Evolutionary conservation across 2,888 invertebrate genomes (phyloP), one percentile per base, ranked within the genome.

Genomic region (Spatulosminthurus flaviceps): DNA sequence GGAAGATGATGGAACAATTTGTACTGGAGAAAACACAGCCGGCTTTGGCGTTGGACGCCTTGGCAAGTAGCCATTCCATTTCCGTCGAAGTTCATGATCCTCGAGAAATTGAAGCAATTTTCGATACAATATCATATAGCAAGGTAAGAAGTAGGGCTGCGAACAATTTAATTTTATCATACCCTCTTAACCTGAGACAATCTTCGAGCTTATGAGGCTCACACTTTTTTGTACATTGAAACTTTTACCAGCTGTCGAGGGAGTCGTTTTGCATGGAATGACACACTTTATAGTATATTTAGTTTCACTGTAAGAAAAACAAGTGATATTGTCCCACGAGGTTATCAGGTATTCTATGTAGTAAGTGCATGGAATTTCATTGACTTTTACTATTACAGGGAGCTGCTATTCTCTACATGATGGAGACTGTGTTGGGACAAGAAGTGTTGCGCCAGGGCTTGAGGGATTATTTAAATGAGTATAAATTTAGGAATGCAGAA

Each of bases 101-200:
- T 16, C 88, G 90, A 51, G 92, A 92, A 87, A 92, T 93, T 85
- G 92, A 92, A 87, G 91, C 91, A 82, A 92, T 93, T 86, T 93
- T 93, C 88, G 93, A 93, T 87, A 91, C 92, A 74, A 93, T 93
- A 84, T 92, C 92, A 82, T 93, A 93, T 86, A 92, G 90, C 88
- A 93, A 93, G 89, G 92, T 91, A 87, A 60, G 41, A 28, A 61
- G n/a, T n/a, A n/a, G n/a, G n/a, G n/a, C n/a, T n/a, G n/a, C 4
- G 16, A 66, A 21, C 51, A 16, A 51, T 51, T 51, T 51, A 51
- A 51, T 51, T 51, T 51, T 13, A 51, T 51, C n/a, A 51, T 16
- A n/a, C 16, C n/a, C 51, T 51, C 51, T n/a, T n/a, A 51, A 51
- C 51, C 2, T n/a, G 16, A n/a, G 51, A 13, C 51, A 51, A 60